These are phyloP conservation scores for Myodes glareolus DNA, from an alignment of 2,113 vertebrate species.

Conservation along the genomic window DNA sequence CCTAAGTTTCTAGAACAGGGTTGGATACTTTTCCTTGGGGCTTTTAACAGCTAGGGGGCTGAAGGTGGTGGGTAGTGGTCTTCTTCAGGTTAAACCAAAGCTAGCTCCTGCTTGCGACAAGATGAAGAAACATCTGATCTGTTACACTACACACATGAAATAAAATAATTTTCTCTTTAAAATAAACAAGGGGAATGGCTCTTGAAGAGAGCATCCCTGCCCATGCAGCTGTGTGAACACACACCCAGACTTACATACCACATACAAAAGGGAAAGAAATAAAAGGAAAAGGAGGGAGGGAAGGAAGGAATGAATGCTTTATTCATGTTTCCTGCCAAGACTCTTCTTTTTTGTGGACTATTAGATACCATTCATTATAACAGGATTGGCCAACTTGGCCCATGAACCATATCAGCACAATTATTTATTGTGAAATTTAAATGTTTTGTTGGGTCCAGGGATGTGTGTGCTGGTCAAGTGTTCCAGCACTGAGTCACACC, in stretches of 20 bases:
- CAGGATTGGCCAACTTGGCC: not conserved
- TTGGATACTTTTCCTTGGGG: not conserved
- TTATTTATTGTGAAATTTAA: not conserved
- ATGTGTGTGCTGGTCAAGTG: not conserved
- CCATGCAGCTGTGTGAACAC: not conserved
- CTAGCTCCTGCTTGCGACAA: not conserved
- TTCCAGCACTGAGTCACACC: not conserved
- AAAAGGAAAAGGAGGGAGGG: not conserved
- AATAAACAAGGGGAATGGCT: not conserved
- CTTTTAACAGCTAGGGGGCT: not conserved
- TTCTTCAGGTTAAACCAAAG: not conserved
- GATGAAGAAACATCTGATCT: not conserved
- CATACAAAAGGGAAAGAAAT: not conserved
- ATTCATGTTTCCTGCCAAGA: not conserved
- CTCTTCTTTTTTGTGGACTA: not conserved
- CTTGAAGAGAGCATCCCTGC: not conserved
- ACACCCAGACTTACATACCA: not conserved
- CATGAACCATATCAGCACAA: not conserved
- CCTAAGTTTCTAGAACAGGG: not conserved
- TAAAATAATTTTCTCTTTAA: not conserved
- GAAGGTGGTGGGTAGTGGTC: not conserved
- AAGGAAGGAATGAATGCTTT: too few relatives aligned
- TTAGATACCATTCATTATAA: not conserved
- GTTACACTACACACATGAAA: not conserved
- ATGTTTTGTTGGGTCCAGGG: not conserved